Percentiles rank a stretch among this genome's conserved stretches.
Conservation (phyloP, 2,888 invertebrate species). For the Heliconius ethilla region DNA sequence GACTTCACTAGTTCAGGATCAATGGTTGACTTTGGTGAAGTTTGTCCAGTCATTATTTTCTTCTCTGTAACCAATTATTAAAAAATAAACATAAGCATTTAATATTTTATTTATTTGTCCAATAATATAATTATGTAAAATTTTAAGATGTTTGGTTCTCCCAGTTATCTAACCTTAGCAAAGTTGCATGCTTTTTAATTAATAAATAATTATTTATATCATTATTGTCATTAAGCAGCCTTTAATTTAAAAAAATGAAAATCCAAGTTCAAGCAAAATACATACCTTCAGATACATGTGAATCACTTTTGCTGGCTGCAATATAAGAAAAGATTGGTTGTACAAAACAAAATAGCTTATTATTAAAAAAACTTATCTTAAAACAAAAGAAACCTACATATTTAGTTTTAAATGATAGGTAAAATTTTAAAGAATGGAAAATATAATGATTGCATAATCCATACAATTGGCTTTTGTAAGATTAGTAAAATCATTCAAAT, state of each 20-base stretch:
- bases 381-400: no score
- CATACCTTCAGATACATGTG: constrained; percentile 30
- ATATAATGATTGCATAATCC: no score
- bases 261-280: neutral
- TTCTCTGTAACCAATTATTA: constrained; percentile 62
- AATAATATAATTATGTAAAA: neutral
- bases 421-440: no score
- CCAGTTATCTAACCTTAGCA: neutral
- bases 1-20: constrained; percentile 79
- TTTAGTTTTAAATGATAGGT: no score
- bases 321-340: constrained; percentile 2
- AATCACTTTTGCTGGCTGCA: constrained; percentile 33
- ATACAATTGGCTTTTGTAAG: no score
- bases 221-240: no score
- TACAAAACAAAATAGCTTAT: no score
- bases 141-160: neutral
- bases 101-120: neutral
- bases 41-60: constrained; percentile 76
- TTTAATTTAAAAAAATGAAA: neutral
- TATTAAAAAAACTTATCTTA: no score
- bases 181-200: neutral
- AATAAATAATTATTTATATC: no score
- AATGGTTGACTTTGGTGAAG: constrained; percentile 72
- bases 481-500: no score
- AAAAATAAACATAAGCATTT: neutral